Base-by-base conservation (phyloP, 2,888 invertebrate genomes). In the Tenthredo amoena region DNA sequence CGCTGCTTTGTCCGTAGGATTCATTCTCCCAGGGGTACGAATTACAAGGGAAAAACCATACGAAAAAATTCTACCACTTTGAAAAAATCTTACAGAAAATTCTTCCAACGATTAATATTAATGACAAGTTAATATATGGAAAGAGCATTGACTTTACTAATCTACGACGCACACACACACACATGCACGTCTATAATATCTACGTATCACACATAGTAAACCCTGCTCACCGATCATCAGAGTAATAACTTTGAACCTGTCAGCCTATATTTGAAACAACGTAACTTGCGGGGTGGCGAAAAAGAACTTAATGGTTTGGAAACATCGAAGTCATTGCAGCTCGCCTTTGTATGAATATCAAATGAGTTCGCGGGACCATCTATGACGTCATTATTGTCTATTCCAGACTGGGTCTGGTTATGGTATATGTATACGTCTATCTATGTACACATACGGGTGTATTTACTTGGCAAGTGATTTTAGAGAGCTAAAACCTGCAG, bases 271-370 rank as follows among this genome's bases (percentile, higher is more conserved):
- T 91, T 91, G 86, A 84, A 90, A 88, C 89, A 87, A 91, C 92
- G 93, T 93, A 91, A 89, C 88, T 93, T 90, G 89, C 88, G 89
- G 89, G 89, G 85, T 87, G 88, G 87, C 84, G 87, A 62, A 74
- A n/a, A 43, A 87, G 87, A 85, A 89, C 87, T 93, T 93, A 93
- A 93, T 93, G 93, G 93, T 88, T 90, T 85, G 93, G 93, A 93
- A 93, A 89, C 91, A 93, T 92, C 92, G 90, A 90, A 92, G 91
- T 92, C 93, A 92, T 92, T 71, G 83, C 83, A 68, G 21, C 81
- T 91, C 88, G 88, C 88, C 79, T 37, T 88, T 88, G 89, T 89
- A 92, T 92, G 93, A 93, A 93, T 93, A 92, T 90, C 88, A 92
- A 92, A 93, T 92, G 91, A 93, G 92, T 89, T 89, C 90, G 68